Conservation (phyloP, 2,888 invertebrate species). For the Ophraella communa region DNA sequence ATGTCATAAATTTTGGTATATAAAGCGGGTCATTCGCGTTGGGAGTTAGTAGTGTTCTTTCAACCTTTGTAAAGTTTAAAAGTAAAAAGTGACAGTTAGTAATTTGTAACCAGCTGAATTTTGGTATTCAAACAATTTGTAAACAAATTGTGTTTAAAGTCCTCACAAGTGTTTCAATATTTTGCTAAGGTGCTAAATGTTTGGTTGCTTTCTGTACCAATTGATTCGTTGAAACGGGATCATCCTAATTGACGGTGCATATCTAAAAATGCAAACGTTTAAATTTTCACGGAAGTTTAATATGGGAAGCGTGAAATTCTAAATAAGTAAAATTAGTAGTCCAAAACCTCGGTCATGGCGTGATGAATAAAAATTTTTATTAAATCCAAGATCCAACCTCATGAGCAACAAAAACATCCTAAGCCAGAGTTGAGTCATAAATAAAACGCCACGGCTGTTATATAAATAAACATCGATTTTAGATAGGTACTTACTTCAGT, state of each 20-base stretch:
- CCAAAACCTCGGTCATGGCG: conserved; percentile 48
- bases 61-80: no score
- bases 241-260: conserved; percentile 40
- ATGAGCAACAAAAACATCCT: not conserved
- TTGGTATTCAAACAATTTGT: no score
- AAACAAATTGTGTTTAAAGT: no score
- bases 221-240: conserved; percentile 11
- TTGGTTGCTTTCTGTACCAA: not conserved
- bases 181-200: not conserved
- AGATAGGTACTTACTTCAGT: not conserved
- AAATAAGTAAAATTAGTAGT: conserved; percentile 48
- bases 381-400: not conserved
- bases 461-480: not conserved
- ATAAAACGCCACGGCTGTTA: no score
- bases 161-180: no score
- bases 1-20: no score
- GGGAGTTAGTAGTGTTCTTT: no score
- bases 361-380: conserved; percentile 30
- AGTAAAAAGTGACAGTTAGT: no score
- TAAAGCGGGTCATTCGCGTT: no score
- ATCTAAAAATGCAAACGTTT: conserved; percentile 49
- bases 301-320: conserved; percentile 48
- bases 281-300: conserved; percentile 52
- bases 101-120: no score
- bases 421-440: not conserved